Conservation (phyloP, 2,113 vertebrate species). For the Dasyurus viverrinus region DNA sequence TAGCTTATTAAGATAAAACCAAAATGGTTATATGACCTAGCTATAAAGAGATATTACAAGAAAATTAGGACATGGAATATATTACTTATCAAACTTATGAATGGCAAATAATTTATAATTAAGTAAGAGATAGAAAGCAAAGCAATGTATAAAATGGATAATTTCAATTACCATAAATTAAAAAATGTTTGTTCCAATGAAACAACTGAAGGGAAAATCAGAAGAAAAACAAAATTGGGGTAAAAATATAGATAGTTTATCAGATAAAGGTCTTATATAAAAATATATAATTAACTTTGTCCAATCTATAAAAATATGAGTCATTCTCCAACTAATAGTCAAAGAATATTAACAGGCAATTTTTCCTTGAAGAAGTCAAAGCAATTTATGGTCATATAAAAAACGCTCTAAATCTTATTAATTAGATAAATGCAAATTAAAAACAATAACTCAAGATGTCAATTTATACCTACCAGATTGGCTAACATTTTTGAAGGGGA, state of each 20-base stretch:
- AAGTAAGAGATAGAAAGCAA: background rate
- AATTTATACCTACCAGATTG: background rate
- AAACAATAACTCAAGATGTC: background rate
- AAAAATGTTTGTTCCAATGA: background rate
- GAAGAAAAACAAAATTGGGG: background rate
- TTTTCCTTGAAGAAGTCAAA: background rate
- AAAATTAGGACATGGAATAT: background rate
- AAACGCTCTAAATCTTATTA: background rate
- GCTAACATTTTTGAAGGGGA: background rate
- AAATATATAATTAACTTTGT: background rate
- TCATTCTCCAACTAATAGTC: background rate
- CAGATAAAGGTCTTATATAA: background rate
- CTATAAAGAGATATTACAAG: background rate
- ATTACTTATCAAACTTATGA: background rate
- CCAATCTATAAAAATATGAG: background rate
- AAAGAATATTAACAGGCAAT: background rate
- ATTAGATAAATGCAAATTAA: background rate
- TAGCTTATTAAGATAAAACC: background rate
- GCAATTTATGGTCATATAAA: background rate
- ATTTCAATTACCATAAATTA: background rate
- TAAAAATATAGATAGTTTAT: background rate
- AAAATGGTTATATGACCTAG: background rate
- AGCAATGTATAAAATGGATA: background rate
- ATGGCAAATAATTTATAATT: background rate
- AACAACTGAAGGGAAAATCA: background rate